Percentiles rank a stretch among this genome's conserved stretches.
Evolutionary conservation across 1,140 invertebrate genomes (phyloP).

Genomic region (Temnothorax nylanderi): DNA sequence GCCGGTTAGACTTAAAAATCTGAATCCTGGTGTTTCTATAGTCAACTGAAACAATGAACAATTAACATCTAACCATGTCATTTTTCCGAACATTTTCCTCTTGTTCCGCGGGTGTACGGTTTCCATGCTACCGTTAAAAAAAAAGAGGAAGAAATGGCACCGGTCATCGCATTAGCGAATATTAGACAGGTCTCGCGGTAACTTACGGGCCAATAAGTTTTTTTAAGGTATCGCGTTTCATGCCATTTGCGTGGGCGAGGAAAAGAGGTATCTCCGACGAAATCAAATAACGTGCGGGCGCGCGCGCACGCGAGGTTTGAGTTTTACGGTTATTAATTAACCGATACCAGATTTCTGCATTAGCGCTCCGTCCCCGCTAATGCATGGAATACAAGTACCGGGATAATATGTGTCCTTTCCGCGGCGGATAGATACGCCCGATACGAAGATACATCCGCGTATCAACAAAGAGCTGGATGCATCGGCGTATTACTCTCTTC

Average conservation of each 20-base stretch:
- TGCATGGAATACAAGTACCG: slow-evolving; percentile 76
- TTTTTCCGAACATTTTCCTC: slow-evolving; percentile 37
- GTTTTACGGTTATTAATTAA: slow-evolving; percentile 83
- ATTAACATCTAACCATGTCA: slow-evolving; percentile 34
- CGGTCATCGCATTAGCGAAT: slow-evolving; percentile 67
- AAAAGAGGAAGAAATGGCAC: slow-evolving; percentile 39
- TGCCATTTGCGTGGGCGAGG: slow-evolving; percentile 64
- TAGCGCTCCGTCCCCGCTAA: slow-evolving; percentile 78
- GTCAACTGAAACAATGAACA: background rate
- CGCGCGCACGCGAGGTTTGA: slow-evolving; percentile 73
- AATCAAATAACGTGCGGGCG: slow-evolving; percentile 74
- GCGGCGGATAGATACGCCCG: slow-evolving; percentile 71
- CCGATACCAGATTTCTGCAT: slow-evolving; percentile 82
- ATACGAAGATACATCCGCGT: slow-evolving; percentile 69
- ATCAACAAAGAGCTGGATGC: slow-evolving; percentile 63
- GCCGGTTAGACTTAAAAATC: slow-evolving; percentile 13
- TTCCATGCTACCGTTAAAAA: background rate
- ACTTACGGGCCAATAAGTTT: slow-evolving; percentile 69
- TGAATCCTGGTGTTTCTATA: background rate
- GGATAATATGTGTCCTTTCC: slow-evolving; percentile 75
- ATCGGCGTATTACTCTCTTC: slow-evolving; percentile 41
- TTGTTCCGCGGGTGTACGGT: slow-evolving; percentile 6
- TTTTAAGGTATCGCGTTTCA: slow-evolving; percentile 69
- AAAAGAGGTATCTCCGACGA: slow-evolving; percentile 66
- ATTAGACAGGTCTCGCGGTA: slow-evolving; percentile 62